A percentile compares a stretch with the other conserved stretches of the same genome.
Conservation (phyloP, 1,140 invertebrate species). For the Telenomus remus region DNA sequence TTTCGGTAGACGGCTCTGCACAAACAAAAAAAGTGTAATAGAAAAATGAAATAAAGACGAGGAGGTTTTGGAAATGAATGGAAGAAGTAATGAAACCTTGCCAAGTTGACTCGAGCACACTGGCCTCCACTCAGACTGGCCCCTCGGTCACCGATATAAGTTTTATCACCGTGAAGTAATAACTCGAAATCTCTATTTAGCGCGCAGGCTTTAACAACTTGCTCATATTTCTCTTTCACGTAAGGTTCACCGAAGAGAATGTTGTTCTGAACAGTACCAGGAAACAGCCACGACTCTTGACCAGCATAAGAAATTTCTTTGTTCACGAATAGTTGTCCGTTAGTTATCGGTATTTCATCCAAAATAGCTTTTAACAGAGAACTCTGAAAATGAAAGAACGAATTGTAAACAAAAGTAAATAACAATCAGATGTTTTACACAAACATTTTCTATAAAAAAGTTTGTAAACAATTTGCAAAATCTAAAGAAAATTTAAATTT, state of each 20-base stretch:
- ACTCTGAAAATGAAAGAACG: constrained; percentile 75
- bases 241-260: constrained; percentile 77
- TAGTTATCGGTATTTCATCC: constrained; percentile 79
- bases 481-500: too few relatives aligned
- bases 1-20: constrained; percentile 86
- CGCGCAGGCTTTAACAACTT: constrained; percentile 84
- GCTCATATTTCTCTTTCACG: constrained; percentile 80
- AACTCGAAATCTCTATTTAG: constrained; percentile 85
- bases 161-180: constrained; percentile 87
- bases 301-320: constrained; percentile 83
- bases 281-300: constrained; percentile 83
- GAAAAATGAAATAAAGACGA: neutral
- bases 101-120: constrained; percentile 90
- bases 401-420: neutral
- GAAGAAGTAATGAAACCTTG: constrained; percentile 62
- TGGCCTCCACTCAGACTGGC: constrained; percentile 92
- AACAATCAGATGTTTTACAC: too few relatives aligned
- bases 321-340: constrained; percentile 79
- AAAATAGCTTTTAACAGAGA: constrained; percentile 85
- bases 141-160: constrained; percentile 90
- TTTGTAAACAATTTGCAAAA: too few relatives aligned
- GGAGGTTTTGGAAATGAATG: too few relatives aligned
- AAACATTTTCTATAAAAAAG: too few relatives aligned
- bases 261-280: constrained; percentile 60
- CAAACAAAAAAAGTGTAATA: constrained; percentile 8